Evolutionary conservation across 1,140 invertebrate species (phyloP).

Genomic region (Drosophila chauvacae): DNA sequence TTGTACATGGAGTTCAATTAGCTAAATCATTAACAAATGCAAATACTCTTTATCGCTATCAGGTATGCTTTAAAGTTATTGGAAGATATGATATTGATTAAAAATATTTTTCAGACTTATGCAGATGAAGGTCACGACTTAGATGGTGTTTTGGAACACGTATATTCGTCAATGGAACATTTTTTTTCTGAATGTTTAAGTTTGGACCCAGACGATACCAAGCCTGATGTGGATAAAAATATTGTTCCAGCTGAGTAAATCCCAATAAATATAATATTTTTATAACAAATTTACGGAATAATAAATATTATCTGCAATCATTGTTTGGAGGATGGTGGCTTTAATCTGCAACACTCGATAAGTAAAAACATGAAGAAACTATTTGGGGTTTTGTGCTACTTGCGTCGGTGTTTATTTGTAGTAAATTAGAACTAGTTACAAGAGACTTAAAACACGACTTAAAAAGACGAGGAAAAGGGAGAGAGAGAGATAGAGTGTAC

Average conservation of each 20-base stretch:
- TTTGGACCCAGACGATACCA: conserved; percentile 89
- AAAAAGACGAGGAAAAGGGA: no score
- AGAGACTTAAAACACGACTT: no score
- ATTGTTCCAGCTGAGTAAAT: conserved; percentile 78
- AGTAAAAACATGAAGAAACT: no score
- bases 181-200: conserved; percentile 93
- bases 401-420: no score
- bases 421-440: no score
- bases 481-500: no score
- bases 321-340: no score
- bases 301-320: background rate
- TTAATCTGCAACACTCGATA: no score
- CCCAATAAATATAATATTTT: background rate
- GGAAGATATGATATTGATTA: background rate
- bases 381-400: no score
- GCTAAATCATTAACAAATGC: conserved; percentile 94
- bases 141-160: conserved; percentile 91
- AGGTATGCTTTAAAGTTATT: conserved; percentile 87
- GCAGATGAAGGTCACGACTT: conserved; percentile 93
- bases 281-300: background rate
- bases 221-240: conserved; percentile 78
- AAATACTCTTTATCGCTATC: conserved; percentile 94
- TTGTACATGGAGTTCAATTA: conserved; percentile 95
- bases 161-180: conserved; percentile 94
- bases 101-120: conserved; percentile 87